Percentiles rank a stretch among this genome's conserved stretches.
Conservation (phyloP, 1,140 invertebrate species). For the Eueides isabella region DNA sequence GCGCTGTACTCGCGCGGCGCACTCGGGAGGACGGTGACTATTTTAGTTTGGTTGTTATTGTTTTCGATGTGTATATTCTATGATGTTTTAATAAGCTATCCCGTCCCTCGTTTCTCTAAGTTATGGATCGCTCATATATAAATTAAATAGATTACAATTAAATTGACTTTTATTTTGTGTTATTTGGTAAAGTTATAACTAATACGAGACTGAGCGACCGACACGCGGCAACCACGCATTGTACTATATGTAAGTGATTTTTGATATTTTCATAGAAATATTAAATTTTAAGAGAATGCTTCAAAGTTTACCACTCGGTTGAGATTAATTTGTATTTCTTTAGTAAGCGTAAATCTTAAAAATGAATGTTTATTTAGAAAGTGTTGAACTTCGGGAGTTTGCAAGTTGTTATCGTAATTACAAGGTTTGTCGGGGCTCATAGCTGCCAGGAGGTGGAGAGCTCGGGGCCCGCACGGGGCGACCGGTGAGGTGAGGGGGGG, state of each 20-base stretch:
- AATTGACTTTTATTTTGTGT: conserved; percentile 24
- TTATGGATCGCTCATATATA: conserved; percentile 62
- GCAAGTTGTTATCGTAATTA: conserved; percentile 30
- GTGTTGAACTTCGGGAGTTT: conserved; percentile 27
- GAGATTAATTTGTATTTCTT: conserved; percentile 23
- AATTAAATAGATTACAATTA: conserved; percentile 63
- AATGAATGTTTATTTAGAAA: conserved; percentile 32
- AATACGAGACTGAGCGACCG: background rate
- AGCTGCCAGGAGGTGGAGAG: background rate
- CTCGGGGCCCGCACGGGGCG: background rate
- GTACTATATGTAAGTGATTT: background rate
- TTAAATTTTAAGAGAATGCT: background rate
- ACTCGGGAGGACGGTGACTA: background rate
- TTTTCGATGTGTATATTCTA: conserved; percentile 53
- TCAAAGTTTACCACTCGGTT: background rate
- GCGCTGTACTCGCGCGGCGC: conserved; percentile 4
- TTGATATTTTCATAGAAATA: background rate
- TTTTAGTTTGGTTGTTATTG: conserved; percentile 40
- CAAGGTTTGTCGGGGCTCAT: conserved; percentile 24
- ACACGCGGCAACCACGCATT: background rate
- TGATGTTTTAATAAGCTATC: conserved; percentile 66
- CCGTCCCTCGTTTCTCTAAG: conserved; percentile 70
- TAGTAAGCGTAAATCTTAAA: conserved; percentile 24
- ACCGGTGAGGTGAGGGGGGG: conserved; percentile 16
- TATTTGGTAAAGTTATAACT: background rate